These are phyloP conservation scores for Malurus elegans DNA, from an alignment of 2,113 vertebrate species.

Conservation along the genomic window DNA sequence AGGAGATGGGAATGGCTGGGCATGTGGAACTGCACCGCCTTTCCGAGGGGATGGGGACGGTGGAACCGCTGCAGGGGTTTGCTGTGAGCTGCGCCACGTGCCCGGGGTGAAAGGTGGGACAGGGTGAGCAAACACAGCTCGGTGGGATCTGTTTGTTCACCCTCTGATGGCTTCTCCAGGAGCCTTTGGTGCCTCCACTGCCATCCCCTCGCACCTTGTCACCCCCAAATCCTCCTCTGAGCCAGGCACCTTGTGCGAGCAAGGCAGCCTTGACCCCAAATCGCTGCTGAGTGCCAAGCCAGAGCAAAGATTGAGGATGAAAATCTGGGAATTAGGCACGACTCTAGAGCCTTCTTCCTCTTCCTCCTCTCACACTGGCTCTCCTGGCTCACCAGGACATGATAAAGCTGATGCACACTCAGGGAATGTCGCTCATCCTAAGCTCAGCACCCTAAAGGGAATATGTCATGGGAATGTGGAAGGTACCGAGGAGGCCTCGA, in stretches of 20 bases:
- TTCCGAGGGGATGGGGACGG: rapidly evolving
- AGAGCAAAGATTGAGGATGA: neutral
- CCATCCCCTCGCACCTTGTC: neutral
- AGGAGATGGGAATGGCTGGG: rapidly evolving
- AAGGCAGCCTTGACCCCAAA: neutral
- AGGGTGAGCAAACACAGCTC: neutral
- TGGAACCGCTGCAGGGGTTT: neutral
- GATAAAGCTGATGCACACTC: neutral
- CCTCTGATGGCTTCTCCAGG: neutral
- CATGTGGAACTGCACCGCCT: too few relatives aligned
- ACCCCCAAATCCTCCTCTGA: neutral
- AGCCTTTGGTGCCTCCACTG: neutral
- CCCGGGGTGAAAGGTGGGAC: neutral
- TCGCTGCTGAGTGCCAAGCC: rapidly evolving
- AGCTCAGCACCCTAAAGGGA: neutral
- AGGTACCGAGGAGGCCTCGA: neutral
- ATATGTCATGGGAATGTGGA: neutral
- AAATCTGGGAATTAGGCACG: neutral
- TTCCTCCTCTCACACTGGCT: neutral
- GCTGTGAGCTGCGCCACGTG: rapidly evolving
- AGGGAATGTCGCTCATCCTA: neutral
- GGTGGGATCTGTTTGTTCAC: neutral
- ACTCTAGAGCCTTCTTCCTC: neutral
- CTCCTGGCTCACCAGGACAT: neutral
- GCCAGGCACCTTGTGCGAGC: neutral